These are phyloP conservation scores for Valencia hispanica DNA, from an alignment of 2,797 vertebrate species.

Conservation along the genomic window DNA sequence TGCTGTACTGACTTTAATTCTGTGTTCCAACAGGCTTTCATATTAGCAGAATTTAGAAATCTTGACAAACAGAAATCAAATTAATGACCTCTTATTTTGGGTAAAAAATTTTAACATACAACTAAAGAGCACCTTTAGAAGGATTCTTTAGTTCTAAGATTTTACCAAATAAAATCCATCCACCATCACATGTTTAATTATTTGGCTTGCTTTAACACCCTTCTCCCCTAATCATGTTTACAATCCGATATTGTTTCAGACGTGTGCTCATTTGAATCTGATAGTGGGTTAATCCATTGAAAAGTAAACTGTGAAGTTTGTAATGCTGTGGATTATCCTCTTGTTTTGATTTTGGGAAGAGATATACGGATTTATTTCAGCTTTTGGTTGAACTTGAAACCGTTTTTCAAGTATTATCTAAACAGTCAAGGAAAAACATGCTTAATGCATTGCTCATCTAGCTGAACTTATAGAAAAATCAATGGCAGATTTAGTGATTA, in stretches of 20 bases:
- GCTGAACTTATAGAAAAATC: background rate
- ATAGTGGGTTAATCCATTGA: conserved; percentile 16
- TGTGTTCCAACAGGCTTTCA: too few relatives aligned
- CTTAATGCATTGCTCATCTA: background rate
- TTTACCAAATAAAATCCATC: background rate
- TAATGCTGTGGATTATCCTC: conserved; percentile 1
- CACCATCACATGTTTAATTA: background rate
- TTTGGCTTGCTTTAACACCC: background rate
- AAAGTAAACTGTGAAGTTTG: conserved; percentile 7
- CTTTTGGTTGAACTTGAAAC: background rate
- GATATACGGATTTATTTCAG: background rate
- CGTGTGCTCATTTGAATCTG: conserved; percentile 1
- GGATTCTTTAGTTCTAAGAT: too few relatives aligned
- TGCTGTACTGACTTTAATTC: too few relatives aligned
- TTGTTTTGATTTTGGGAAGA: background rate
- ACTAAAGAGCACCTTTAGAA: too few relatives aligned
- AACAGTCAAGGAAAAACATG: background rate
- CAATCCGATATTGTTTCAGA: background rate
- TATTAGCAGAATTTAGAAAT: too few relatives aligned
- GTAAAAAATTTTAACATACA: too few relatives aligned
- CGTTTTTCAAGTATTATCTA: background rate
- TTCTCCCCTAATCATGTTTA: background rate
- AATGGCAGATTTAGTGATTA: too few relatives aligned
- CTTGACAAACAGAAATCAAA: too few relatives aligned
- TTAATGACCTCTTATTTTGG: too few relatives aligned